Base-by-base conservation (phyloP, 1,140 invertebrate species). In the Caenorhabditis briggsae region DNA sequence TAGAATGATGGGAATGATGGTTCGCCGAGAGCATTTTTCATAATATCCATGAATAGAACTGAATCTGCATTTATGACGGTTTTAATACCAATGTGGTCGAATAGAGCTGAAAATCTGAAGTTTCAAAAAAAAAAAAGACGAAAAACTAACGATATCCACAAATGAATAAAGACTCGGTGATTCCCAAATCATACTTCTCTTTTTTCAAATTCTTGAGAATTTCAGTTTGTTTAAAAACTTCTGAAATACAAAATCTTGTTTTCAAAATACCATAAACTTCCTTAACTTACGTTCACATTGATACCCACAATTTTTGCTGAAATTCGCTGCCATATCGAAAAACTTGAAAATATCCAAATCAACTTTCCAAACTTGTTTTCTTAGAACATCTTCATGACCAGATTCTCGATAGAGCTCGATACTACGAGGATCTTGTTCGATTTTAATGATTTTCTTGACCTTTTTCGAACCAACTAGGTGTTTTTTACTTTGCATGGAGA, bases 141-240 rank as follows among this genome's bases (percentile, higher is more conserved):
- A 7, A 61, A 25, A 7, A 48, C 43, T 48, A 58, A 56, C 53
- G 41, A 25, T 20, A 83, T 33, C 82, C 82, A 61, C 82, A 83
- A 53, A 58, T 43, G 18, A 20, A 48, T 2, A 83, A 20, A 18
- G 82, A 23, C 41, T 83, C 82, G n/a, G 58, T 53, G 82, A 83
- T 83, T 33, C 53, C 82, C 20, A 83, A n/a, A 25, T 83, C 82
- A n/a, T 58, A 83, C 3, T 58, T 55, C 23, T 83, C 82, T 2
- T 55, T 56, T 9, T 14, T 23, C 33, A 83, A 16, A 9, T n/a
- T 12, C n/a, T 83, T n/a, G 14, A 83, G 16, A 9, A 83, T 43
- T 20, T 56, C n/a, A 14, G 33, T 56, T 43, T 56, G 41, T 23
- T 18, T 18, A n/a, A 83, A 83, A 25, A 83, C 9, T 9, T 83